Conservation (phyloP, 2,888 invertebrate species). For the Drosophila affinis region DNA sequence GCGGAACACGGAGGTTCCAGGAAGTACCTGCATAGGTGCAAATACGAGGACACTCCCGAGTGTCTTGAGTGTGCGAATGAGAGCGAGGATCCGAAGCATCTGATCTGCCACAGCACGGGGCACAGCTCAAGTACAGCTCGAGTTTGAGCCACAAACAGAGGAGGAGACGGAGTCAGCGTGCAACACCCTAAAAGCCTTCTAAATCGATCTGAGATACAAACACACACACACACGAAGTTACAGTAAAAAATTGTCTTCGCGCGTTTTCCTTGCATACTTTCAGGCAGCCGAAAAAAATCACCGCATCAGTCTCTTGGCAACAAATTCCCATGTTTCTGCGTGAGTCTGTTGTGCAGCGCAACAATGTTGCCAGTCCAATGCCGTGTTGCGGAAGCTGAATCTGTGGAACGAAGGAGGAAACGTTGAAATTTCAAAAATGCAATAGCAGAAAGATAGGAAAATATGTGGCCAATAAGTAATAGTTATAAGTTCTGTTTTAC, state of each 20-base stretch:
- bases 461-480: neutral
- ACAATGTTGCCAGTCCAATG: slow-evolving; percentile 52
- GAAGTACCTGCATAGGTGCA: too few relatives aligned
- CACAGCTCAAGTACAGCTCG: too few relatives aligned
- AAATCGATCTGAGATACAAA: neutral
- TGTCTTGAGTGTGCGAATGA: too few relatives aligned
- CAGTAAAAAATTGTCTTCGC: slow-evolving; percentile 46
- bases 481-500: too few relatives aligned
- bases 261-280: slow-evolving; percentile 47
- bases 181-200: too few relatives aligned
- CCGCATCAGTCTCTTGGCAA: neutral
- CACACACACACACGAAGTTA: slow-evolving; percentile 7
- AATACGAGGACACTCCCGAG: too few relatives aligned
- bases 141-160: too few relatives aligned
- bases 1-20: too few relatives aligned
- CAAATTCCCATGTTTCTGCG: slow-evolving; percentile 32
- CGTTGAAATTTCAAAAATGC: neutral
- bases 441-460: neutral
- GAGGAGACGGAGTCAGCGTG: too few relatives aligned
- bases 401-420: neutral
- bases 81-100: too few relatives aligned
- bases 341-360: slow-evolving; percentile 42
- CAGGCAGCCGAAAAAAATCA: slow-evolving; percentile 1
- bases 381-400: slow-evolving; percentile 29
- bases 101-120: too few relatives aligned